Evolutionary conservation across 2,113 vertebrate species (phyloP).

Genomic region (Poeciliopsis turrubarensis): DNA sequence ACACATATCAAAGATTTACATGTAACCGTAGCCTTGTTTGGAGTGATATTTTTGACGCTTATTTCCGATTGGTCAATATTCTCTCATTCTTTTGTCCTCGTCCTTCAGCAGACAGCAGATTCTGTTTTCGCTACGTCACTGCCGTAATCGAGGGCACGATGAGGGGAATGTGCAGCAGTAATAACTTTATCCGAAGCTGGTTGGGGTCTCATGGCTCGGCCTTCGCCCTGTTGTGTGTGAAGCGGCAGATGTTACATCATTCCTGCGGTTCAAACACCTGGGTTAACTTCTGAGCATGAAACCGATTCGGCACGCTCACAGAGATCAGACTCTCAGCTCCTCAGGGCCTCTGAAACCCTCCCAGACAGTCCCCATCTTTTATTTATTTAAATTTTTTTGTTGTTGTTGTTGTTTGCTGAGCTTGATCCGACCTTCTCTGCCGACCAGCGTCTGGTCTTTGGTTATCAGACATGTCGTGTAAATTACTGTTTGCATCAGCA

Average conservation of each 20-base stretch:
- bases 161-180: slow-evolving; percentile 37
- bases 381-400: not conserved
- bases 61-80: not conserved
- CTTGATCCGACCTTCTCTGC: slow-evolving; percentile 29
- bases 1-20: not conserved
- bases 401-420: slow-evolving; percentile 1
- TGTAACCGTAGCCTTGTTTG: not conserved
- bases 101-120: not conserved
- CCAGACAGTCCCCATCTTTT: slow-evolving; percentile 43
- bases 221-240: slow-evolving; percentile 12
- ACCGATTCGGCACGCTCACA: slow-evolving; percentile 25
- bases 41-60: not conserved
- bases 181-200: slow-evolving; percentile 24
- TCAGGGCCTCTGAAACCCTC: slow-evolving; percentile 27
- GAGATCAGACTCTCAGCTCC: slow-evolving; percentile 29
- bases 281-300: slow-evolving; percentile 45
- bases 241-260: slow-evolving; percentile 42
- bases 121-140: slow-evolving; percentile 14
- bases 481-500: slow-evolving; percentile 9
- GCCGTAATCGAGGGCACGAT: slow-evolving; percentile 30
- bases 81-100: not conserved
- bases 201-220: slow-evolving; percentile 2
- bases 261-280: slow-evolving; percentile 57
- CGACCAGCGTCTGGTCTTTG: slow-evolving; percentile 18
- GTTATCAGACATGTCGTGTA: slow-evolving; percentile 16